A percentile compares a stretch with the other conserved stretches of the same genome.
These are phyloP conservation scores for Hypothenemus hampei DNA, from an alignment of 1,140 invertebrate species.

Conservation along the genomic window DNA sequence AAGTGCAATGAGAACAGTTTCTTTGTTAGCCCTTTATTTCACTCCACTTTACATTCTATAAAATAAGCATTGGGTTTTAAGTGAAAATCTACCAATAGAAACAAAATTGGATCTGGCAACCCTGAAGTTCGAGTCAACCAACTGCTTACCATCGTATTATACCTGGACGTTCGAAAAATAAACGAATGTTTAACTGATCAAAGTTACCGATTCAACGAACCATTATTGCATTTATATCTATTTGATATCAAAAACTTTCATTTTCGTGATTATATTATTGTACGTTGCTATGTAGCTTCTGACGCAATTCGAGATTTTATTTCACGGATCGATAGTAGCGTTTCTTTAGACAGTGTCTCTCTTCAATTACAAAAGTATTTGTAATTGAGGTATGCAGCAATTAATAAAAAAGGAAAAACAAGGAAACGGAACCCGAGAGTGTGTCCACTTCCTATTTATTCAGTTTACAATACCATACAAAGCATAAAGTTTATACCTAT, in stretches of 20 bases:
- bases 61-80: too few species aligned
- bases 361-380: too few species aligned
- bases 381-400: too few species aligned
- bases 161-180: conserved; percentile 9
- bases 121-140: too few species aligned
- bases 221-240: conserved; percentile 18
- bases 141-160: too few species aligned
- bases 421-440: conserved; percentile 8
- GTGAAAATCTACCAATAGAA: too few species aligned
- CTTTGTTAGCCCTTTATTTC: too few species aligned
- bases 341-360: conserved; percentile 1
- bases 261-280: conserved; percentile 16
- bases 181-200: too few species aligned
- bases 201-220: conserved; percentile 4
- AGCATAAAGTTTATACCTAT: neutral
- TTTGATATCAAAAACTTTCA: conserved; percentile 19
- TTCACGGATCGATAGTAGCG: conserved; percentile 20
- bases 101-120: too few species aligned
- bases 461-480: neutral
- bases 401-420: conserved; percentile 4
- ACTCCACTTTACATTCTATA: too few species aligned
- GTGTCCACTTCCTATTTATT: neutral
- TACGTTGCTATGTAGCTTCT: too few species aligned
- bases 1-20: too few species aligned
- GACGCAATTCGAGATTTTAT: conserved; percentile 15